Evolutionary conservation across 2,888 invertebrate species (phyloP), one percentile per base, ranked within the genome.

Genomic region (Synergus laeviventris): DNA sequence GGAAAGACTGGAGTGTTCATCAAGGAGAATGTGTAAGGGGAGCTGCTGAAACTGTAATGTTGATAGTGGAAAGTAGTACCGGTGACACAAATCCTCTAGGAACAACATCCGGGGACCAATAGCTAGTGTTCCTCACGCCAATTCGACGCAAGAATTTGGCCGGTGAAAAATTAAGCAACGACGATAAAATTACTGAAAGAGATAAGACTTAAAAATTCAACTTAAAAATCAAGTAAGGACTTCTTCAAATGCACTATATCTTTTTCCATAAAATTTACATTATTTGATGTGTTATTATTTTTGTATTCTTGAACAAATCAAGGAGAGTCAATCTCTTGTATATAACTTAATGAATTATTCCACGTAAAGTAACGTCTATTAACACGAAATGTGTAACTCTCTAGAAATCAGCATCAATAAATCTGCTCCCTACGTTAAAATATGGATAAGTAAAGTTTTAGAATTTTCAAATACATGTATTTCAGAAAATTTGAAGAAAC

Each of bases 1-100:
- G 96, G 82, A 97, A 97, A 91, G 97, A 97, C 91, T 97, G 97
- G 97, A 94, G 94, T 18, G 94, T 95, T 56, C 97, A 96, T 91
- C 97, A 97, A 91, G 95, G 96, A 79, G 96, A 97, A 90, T 96
- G 96, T 88, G 94, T 96, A 59, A 93, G 96, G 78, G 94, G 94
- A 49, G 94, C 94, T 38, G 92, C 94, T 0, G 95, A 96, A 91
- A 96, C 96, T 74, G 96, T 97, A 81, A 96, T 97, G 96, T 93
- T 97, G 64, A 95, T 97, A 82, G 96, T 96, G 18, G 96, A 96
- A 91, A 96, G 96, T 80, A 89, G 89, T 78, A 88, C 85, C 42
- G 86, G 85, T 14, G 89, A 90, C 42, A 83, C 88, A 14, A 87
- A 82, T 77, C 76, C 88, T 36, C 85, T 90, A 36, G 82, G 86